phyloP scores from a whole-genome alignment of 2,113 vertebrate genomes.

The Ceyx margarethae region DNA sequence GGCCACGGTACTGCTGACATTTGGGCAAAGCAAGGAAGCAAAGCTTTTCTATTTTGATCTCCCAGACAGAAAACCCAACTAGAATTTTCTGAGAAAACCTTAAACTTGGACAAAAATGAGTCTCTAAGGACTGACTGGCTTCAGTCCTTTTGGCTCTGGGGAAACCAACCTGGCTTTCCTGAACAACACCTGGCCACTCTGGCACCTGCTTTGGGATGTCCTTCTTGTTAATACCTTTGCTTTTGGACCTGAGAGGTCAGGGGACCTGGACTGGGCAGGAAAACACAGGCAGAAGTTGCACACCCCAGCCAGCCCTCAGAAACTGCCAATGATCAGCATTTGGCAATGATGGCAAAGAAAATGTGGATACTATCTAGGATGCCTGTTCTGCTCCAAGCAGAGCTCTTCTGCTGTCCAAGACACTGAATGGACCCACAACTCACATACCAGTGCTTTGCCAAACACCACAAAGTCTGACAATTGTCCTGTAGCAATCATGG shows the following conservation, averaged over 20 bases:
- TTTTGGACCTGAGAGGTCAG: not conserved
- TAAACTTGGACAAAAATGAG: not conserved
- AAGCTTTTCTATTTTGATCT: not conserved
- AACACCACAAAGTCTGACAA: accelerated
- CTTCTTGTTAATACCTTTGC: not conserved
- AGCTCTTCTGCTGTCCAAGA: not conserved
- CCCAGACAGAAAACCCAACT: not conserved
- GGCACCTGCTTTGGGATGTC: not conserved
- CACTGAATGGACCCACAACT: not conserved
- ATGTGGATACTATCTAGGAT: not conserved
- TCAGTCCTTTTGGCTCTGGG: not conserved
- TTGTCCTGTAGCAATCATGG: not conserved
- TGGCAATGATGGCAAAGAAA: not conserved
- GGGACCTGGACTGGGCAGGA: not conserved
- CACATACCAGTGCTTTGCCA: not conserved
- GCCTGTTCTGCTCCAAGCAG: not conserved
- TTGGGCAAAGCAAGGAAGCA: not conserved
- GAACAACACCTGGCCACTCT: not conserved
- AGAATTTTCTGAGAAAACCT: not conserved
- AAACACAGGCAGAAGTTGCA: accelerated
- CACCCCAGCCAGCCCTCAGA: not conserved
- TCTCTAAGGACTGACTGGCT: not conserved
- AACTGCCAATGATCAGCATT: not conserved
- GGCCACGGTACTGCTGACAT: not conserved
- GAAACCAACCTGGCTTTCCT: not conserved